Conservation (phyloP, 1,140 invertebrate species). For the Lycorma delicatula region DNA sequence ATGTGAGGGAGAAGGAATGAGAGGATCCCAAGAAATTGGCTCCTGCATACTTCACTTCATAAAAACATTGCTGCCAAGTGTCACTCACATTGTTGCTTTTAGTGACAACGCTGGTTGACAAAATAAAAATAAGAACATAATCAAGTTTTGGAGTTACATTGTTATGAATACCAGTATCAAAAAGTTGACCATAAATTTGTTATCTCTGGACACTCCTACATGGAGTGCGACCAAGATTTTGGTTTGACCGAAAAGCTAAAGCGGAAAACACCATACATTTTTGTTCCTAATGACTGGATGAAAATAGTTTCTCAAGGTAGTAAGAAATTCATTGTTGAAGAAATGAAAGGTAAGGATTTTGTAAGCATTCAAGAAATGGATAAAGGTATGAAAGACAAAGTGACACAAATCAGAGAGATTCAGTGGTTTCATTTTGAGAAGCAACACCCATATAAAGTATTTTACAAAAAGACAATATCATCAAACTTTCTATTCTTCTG, state of each 20-base stretch:
- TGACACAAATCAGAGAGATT: too few species aligned
- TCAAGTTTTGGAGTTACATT: conserved; percentile 24
- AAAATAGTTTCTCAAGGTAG: conserved; percentile 8
- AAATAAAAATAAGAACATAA: conserved; percentile 17
- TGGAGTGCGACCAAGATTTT: conserved; percentile 23
- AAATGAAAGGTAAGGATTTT: too few species aligned
- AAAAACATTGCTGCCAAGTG: not conserved
- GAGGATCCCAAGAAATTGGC: conserved; percentile 20
- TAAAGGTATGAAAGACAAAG: too few species aligned
- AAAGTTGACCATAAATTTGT: conserved; percentile 20
- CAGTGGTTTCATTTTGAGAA: too few species aligned
- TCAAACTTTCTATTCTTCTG: too few species aligned
- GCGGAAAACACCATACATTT: conserved; percentile 6
- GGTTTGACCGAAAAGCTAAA: conserved; percentile 14
- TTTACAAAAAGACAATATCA: too few species aligned
- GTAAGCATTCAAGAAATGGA: too few species aligned
- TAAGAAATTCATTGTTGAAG: conserved; percentile 6
- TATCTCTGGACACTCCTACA: conserved; percentile 20
- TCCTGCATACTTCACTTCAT: conserved; percentile 22
- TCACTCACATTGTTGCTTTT: too few species aligned
- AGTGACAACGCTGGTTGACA: conserved; percentile 11
- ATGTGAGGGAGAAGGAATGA: conserved; percentile 13
- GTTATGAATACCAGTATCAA: conserved; percentile 18
- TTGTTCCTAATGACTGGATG: conserved; percentile 19
- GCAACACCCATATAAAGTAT: too few species aligned